phyloP scores from a whole-genome alignment of 2,113 vertebrate species.

The Pachypanchax playfairii region DNA sequence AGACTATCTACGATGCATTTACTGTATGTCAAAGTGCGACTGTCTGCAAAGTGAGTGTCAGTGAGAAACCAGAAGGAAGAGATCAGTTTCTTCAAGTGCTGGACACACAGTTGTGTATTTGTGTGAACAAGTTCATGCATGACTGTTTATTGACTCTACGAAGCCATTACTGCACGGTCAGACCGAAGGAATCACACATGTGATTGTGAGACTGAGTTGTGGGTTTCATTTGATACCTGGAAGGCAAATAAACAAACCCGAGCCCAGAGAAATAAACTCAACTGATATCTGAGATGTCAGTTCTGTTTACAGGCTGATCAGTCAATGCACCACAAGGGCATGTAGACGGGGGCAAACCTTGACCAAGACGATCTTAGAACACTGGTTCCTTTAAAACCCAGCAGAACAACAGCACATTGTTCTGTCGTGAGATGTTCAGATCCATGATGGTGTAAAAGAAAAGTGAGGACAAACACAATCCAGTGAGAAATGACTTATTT shows the following conservation, averaged over 20 bases:
- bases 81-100: constrained; percentile 29
- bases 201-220: constrained; percentile 33
- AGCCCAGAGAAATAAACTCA: constrained; percentile 62
- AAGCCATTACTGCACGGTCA: constrained; percentile 31
- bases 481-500: constrained; percentile 47
- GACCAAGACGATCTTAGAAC: constrained; percentile 6
- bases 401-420: background rate
- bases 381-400: background rate
- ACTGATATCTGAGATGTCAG: constrained; percentile 53
- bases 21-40: background rate
- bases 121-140: constrained; percentile 58
- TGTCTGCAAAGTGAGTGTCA: background rate
- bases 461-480: constrained; percentile 5
- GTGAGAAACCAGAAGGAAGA: constrained; percentile 5
- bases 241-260: constrained; percentile 70
- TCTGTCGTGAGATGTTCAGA: background rate
- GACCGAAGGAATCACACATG: constrained; percentile 17
- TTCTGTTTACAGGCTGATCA: constrained; percentile 63
- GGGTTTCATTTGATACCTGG: constrained; percentile 70
- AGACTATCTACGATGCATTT: constrained; percentile 29
- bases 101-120: constrained; percentile 61
- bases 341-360: background rate
- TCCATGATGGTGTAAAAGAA: background rate
- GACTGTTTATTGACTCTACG: constrained; percentile 63
- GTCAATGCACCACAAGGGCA: constrained; percentile 50